Base-by-base conservation (phyloP, 2,797 vertebrate species). In the Pelobates cultripes region DNA sequence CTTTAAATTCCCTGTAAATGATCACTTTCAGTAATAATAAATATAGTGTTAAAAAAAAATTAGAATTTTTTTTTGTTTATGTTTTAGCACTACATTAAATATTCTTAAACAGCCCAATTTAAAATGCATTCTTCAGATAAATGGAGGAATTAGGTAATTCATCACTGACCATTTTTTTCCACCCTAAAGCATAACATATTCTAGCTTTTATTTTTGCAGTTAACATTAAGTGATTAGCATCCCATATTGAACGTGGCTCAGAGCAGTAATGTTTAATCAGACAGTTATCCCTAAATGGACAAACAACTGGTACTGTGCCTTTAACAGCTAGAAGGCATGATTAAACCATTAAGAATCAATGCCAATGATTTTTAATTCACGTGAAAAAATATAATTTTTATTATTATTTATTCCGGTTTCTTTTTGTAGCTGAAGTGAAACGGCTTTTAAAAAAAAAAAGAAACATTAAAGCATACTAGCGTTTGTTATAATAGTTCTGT, bases 231-330 rank as follows among this genome's bases (percentile, higher is more conserved):
- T 84, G 70, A 84, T 84, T 79, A 71, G 73, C 41, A 45, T 80
- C 47, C 60, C 73, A 76, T 80, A 67, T 72, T 57, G 4, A 76
- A n/a, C n/a, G 74, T 76, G 47, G 73, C 82, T 68, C 68, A 79
- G 70, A 84, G 82, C 77, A 76, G 17, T 76, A 75, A 63, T 66
- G 53, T 84, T 80, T 84, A 84, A 76, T 79, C 82, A 63, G 74
- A 74, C 82, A 76, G 28, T 84, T 84, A 84, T 76, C 77, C 55
- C 72, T 71, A 84, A 84, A 73, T 84, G 82, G 82, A 57, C 79
- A n/a, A 75, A 66, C 12, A 75, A 68, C 9, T 72, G 73, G 13
- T 43, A 45, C 10, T 41, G 77, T 51, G 74, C 43, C 77, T 80
- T 76, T 79, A 80, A 84, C 55, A 66, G 57, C 82, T 80, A 67